A percentile compares a stretch with the other conserved stretches of the same genome.
These are phyloP conservation scores for Taenioides sp. DNA, from an alignment of 2,797 vertebrate species.

Conservation along the genomic window DNA sequence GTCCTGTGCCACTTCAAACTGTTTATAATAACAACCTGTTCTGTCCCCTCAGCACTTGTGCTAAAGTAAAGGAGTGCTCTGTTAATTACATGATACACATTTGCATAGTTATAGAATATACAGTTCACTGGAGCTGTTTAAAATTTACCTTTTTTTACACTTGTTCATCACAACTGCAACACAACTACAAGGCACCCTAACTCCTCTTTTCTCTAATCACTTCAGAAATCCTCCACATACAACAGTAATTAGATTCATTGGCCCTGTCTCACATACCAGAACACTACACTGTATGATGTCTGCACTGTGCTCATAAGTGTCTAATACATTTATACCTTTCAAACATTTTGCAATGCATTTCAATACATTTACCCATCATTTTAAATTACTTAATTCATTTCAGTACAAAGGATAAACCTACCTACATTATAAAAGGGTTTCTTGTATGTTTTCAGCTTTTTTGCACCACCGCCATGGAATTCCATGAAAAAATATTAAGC, in stretches of 20 bases:
- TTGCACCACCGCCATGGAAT: slow-evolving; percentile 1
- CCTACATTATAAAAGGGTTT: slow-evolving; percentile 9
- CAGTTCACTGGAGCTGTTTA: too few species aligned
- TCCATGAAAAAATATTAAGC: background rate
- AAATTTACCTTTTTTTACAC: background rate
- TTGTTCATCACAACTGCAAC: too few species aligned
- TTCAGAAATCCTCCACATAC: slow-evolving; percentile 8
- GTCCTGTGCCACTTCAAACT: too few species aligned
- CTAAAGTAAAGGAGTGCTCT: background rate
- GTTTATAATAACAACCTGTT: background rate
- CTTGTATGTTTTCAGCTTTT: background rate
- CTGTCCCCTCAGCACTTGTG: background rate
- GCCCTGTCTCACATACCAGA: slow-evolving; percentile 3
- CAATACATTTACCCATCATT: background rate
- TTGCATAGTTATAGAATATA: too few species aligned
- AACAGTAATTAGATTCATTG: slow-evolving; percentile 11
- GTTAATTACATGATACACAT: too few species aligned
- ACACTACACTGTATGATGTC: slow-evolving; percentile 1
- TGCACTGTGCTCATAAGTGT: slow-evolving; percentile 17
- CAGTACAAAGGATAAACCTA: background rate
- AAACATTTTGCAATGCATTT: slow-evolving; percentile 22
- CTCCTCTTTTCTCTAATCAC: slow-evolving; percentile 2
- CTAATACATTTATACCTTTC: slow-evolving; percentile 18
- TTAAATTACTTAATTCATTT: too few species aligned
- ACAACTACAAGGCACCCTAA: too few species aligned